Evolutionary conservation across 2,113 vertebrate genomes (phyloP).

Genomic region (Sapayoa aenigma): DNA sequence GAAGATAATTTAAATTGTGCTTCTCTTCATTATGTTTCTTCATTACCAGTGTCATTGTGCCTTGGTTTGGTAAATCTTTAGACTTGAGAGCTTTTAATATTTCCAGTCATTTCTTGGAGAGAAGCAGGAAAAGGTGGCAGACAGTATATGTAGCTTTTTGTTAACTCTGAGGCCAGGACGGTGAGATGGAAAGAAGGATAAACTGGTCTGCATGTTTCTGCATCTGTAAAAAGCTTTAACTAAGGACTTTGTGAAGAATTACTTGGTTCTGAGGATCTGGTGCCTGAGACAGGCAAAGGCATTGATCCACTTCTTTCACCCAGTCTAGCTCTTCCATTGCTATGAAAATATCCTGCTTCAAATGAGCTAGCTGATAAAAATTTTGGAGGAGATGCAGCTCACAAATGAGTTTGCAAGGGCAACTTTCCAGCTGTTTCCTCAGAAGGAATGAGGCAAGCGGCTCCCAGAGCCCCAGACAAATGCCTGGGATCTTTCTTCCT

Average conservation of each 20-base stretch:
- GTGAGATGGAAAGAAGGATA: neutral
- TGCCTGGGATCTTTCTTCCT: slow-evolving; percentile 49
- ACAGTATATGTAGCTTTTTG: neutral
- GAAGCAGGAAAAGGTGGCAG: neutral
- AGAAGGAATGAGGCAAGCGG: neutral
- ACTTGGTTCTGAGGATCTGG: neutral
- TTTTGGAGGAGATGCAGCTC: neutral
- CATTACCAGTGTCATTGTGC: neutral
- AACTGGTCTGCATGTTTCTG: neutral
- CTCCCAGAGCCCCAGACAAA: slow-evolving; percentile 43
- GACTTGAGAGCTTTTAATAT: neutral
- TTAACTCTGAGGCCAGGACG: neutral
- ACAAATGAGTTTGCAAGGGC: slow-evolving; percentile 40
- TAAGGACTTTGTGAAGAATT: neutral
- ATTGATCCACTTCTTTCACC: neutral
- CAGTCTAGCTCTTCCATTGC: neutral
- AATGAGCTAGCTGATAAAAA: slow-evolving; percentile 39
- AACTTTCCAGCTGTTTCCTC: slow-evolving; percentile 47
- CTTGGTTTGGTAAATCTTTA: neutral
- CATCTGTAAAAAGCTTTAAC: neutral
- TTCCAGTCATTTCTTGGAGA: neutral
- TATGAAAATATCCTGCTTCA: slow-evolving; percentile 16
- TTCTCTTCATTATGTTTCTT: neutral
- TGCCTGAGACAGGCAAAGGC: neutral
- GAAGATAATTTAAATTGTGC: neutral